These are phyloP conservation scores for Caracal caracal DNA, from an alignment of 2,113 vertebrate species.

Conservation along the genomic window DNA sequence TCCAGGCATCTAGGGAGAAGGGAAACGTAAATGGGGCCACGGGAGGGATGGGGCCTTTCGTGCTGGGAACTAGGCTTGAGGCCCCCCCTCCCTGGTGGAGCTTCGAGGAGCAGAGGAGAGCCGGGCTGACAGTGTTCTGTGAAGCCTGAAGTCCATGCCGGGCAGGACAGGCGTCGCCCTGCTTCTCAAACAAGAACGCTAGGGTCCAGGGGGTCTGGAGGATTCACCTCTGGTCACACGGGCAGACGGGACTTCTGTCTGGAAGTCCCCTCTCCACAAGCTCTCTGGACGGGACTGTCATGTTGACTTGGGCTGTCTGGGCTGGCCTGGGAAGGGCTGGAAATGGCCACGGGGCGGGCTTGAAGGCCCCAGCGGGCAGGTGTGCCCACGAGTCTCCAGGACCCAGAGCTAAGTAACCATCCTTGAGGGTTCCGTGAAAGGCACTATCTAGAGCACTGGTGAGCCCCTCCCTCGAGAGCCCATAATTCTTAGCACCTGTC, in stretches of 20 bases:
- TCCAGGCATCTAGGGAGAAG: background rate
- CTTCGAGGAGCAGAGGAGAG: background rate
- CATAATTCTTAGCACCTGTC: background rate
- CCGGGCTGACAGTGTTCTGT: background rate
- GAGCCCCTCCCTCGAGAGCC: background rate
- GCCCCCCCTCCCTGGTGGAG: too few relatives aligned
- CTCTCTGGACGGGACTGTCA: background rate
- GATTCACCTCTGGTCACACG: fast-evolving
- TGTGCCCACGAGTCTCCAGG: background rate
- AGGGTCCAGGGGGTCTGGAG: background rate
- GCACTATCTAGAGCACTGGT: background rate
- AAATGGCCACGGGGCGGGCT: too few relatives aligned
- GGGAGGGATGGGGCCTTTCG: too few relatives aligned
- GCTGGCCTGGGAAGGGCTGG: background rate
- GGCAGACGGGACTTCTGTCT: background rate
- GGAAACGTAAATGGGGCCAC: fast-evolving
- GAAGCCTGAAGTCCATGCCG: fast-evolving
- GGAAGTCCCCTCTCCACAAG: fast-evolving
- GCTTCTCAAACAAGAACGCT: too few relatives aligned
- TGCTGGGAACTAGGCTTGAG: background rate
- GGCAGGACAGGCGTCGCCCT: background rate
- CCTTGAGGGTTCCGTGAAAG: background rate
- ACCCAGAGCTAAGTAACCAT: background rate
- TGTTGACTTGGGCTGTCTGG: background rate
- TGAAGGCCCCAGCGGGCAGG: background rate